Conservation (phyloP, 92 coral and sea anemone species). For the Epizoanthus rinbou region DNA sequence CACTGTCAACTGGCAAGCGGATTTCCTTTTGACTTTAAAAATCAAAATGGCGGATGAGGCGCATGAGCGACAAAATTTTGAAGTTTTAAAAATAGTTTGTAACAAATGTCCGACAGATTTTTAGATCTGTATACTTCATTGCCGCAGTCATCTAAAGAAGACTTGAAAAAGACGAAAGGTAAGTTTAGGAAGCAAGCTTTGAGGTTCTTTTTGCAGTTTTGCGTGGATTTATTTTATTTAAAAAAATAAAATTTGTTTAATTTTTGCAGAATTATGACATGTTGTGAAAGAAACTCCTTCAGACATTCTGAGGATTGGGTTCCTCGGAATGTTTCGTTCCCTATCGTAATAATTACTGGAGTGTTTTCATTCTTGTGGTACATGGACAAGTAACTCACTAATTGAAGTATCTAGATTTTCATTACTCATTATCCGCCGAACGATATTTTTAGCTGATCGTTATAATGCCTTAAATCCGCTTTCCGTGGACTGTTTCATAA, state of each 20-base stretch:
- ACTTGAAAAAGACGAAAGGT: conserved; percentile 23
- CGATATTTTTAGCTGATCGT: conserved; percentile 23
- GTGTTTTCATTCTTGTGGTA: too few species aligned
- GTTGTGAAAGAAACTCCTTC: conserved; percentile 22
- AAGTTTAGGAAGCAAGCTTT: conserved; percentile 24
- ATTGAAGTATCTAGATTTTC: conserved; percentile 26
- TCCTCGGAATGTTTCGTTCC: too few species aligned
- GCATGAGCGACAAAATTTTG: conserved; percentile 25
- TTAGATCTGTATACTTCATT: conserved; percentile 12
- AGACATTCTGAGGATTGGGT: conserved; percentile 20
- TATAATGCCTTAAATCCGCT: conserved; percentile 25
- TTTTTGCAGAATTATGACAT: conserved; percentile 6
- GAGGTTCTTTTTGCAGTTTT: conserved; percentile 21
- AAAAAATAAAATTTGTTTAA: conserved; percentile 11
- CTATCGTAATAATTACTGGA: too few species aligned
- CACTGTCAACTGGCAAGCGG: conserved; percentile 22
- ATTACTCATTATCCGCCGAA: conserved; percentile 16
- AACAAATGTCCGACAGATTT: conserved; percentile 19
- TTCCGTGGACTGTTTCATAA: conserved; percentile 27
- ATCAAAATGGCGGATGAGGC: conserved; percentile 2
- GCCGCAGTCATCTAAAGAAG: too few species aligned
- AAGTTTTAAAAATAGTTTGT: conserved; percentile 2
- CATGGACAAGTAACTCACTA: conserved; percentile 17
- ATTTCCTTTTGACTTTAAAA: too few species aligned
- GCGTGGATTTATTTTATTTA: conserved; percentile 20